phyloP scores from a whole-genome alignment of 2,797 vertebrate genomes.

The Champsocephalus esox region DNA sequence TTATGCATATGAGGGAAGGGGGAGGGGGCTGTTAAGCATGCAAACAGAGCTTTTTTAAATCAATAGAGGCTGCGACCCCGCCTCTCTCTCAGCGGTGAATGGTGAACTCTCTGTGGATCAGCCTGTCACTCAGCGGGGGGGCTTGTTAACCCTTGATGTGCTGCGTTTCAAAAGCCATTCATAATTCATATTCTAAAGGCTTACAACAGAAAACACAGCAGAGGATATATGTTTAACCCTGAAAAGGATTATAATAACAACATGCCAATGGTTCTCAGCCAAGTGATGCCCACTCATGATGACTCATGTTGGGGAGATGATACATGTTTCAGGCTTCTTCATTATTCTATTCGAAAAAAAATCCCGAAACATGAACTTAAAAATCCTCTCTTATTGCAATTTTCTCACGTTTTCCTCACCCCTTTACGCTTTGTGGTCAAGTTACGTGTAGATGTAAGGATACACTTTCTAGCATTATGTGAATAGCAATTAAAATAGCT shows the following conservation, averaged over 20 bases:
- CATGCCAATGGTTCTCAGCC: conserved; percentile 15
- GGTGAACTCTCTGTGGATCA: conserved; percentile 20
- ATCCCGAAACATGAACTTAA: neutral
- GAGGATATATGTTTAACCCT: neutral
- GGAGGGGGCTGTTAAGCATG: conserved; percentile 22
- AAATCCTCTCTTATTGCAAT: neutral
- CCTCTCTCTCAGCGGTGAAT: neutral
- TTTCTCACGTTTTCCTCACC: no score
- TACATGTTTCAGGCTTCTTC: neutral
- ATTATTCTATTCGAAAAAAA: neutral
- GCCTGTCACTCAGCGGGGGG: conserved; percentile 4
- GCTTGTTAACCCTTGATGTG: conserved; percentile 37
- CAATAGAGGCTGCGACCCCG: conserved; percentile 51
- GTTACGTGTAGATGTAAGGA: no score
- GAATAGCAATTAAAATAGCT: no score
- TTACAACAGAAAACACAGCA: neutral
- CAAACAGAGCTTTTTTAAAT: conserved; percentile 50
- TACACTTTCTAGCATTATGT: no score
- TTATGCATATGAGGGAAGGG: conserved; percentile 49
- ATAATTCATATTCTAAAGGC: neutral
- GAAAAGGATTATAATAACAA: neutral
- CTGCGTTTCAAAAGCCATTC: neutral
- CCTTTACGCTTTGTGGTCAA: no score
- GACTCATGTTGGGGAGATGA: conserved; percentile 4
- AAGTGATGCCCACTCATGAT: conserved; percentile 30